phyloP scores from a whole-genome alignment of 2,888 invertebrate genomes.

The Steinernema hermaphroditum region DNA sequence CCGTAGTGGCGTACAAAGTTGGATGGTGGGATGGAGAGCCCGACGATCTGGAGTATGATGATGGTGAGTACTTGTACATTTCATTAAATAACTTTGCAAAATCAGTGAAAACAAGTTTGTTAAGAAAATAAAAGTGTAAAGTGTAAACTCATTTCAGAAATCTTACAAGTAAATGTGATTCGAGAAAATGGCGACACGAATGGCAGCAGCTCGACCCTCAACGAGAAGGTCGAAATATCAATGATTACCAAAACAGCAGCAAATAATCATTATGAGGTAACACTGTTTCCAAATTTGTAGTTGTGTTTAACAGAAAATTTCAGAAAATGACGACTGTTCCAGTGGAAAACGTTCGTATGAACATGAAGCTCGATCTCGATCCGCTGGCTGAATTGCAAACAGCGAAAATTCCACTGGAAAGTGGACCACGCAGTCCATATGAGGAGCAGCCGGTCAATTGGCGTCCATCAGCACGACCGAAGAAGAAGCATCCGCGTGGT shows the following conservation, averaged over 20 bases:
- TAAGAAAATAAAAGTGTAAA: too few relatives aligned
- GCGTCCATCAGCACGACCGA: slow-evolving; percentile 3
- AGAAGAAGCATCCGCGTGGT: slow-evolving; percentile 59
- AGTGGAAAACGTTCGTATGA: not conserved
- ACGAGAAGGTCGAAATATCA: slow-evolving; percentile 17
- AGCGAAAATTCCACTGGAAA: not conserved
- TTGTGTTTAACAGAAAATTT: too few relatives aligned
- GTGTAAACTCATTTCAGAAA: not conserved
- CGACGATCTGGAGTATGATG: slow-evolving; percentile 19
- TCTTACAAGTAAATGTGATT: not conserved
- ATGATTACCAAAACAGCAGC: not conserved
- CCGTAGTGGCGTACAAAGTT: slow-evolving; percentile 77
- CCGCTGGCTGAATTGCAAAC: slow-evolving; percentile 8
- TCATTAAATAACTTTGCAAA: too few relatives aligned
- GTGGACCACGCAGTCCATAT: slow-evolving; percentile 48
- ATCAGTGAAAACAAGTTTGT: too few relatives aligned
- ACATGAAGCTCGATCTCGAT: slow-evolving; percentile 15
- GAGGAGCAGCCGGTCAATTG: slow-evolving; percentile 55
- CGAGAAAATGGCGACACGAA: not conserved
- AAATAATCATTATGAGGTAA: too few relatives aligned
- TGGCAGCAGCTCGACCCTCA: slow-evolving; percentile 38
- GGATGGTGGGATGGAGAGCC: slow-evolving; percentile 67
- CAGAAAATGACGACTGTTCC: too few relatives aligned
- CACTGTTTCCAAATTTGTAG: too few relatives aligned
- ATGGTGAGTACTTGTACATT: not conserved